Conservation (phyloP, 92 coral and sea anemone genomes). For the Desmophyllum pertusum region DNA sequence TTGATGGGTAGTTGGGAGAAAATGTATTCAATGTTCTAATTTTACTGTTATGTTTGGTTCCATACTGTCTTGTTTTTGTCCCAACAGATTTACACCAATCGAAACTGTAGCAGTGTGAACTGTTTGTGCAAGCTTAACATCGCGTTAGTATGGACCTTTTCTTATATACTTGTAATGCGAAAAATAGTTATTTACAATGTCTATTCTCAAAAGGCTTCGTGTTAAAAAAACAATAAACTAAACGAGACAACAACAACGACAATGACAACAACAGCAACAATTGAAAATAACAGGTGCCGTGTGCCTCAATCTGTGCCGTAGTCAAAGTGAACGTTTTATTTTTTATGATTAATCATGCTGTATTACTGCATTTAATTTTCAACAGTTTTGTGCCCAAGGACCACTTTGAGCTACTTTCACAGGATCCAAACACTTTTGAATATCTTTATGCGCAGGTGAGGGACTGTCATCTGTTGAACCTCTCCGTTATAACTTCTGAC, state of each 20-base stretch:
- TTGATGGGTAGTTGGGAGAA: background rate
- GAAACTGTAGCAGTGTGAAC: slow-evolving; percentile 88
- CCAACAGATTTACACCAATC: slow-evolving; percentile 76
- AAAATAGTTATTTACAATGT: too few relatives aligned
- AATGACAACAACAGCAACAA: too few relatives aligned
- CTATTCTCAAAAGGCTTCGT: too few relatives aligned
- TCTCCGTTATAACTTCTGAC: too few relatives aligned
- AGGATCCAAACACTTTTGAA: slow-evolving; percentile 87
- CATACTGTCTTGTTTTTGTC: background rate
- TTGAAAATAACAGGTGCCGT: background rate
- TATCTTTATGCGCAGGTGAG: slow-evolving; percentile 92
- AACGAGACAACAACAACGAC: too few relatives aligned
- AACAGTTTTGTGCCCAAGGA: slow-evolving; percentile 86
- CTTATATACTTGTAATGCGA: background rate
- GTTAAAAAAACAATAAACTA: too few relatives aligned
- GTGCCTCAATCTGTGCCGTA: background rate
- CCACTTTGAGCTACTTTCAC: slow-evolving; percentile 64
- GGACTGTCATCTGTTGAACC: background rate
- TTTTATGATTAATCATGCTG: background rate
- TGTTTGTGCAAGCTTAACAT: slow-evolving; percentile 90
- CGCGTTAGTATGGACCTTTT: slow-evolving; percentile 60
- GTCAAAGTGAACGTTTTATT: background rate
- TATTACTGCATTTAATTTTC: background rate
- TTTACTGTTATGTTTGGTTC: background rate
- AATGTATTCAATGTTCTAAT: too few relatives aligned